Percentiles rank a stretch among this genome's conserved stretches.
Evolutionary conservation across 1,140 invertebrate genomes (phyloP).

Genomic region (Rhagoletis pomonella): DNA sequence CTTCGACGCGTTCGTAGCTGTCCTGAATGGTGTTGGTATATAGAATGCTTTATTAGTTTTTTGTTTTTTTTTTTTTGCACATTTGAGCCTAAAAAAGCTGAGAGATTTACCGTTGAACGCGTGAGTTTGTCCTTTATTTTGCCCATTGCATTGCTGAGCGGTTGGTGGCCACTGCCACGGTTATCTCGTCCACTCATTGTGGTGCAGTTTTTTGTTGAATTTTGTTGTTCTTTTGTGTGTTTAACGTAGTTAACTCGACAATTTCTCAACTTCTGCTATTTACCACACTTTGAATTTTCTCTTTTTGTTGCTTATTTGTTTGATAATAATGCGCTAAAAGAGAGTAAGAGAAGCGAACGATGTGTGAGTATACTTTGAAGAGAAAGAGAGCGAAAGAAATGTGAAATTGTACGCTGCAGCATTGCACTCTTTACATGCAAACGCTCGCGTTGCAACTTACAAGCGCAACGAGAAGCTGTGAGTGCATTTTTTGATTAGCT

Average conservation of each 20-base stretch:
- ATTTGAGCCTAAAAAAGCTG: not conserved
- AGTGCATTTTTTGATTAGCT: not conserved
- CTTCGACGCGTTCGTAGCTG: constrained; percentile 71
- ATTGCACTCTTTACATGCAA: not conserved
- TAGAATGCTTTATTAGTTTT: too few species aligned
- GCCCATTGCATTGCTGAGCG: constrained; percentile 71
- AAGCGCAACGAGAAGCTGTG: not conserved
- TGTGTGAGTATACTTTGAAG: not conserved
- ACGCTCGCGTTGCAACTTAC: not conserved
- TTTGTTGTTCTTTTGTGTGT: not conserved
- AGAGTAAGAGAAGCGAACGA: not conserved
- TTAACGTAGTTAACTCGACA: not conserved
- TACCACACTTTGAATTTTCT: constrained; percentile 54
- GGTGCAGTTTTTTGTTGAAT: not conserved
- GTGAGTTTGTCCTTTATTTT: constrained; percentile 72
- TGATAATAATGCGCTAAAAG: not conserved
- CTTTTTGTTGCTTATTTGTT: not conserved
- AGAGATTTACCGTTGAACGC: constrained; percentile 67
- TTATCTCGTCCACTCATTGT: constrained; percentile 72
- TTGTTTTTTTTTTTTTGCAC: not conserved
- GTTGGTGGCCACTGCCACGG: constrained; percentile 68
- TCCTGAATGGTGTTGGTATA: not conserved
- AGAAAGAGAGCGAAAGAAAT: not conserved
- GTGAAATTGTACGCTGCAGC: not conserved
- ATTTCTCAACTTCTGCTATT: not conserved